Base-by-base conservation (phyloP, 92 coral and sea anemone genomes). In the Muricea muricata region DNA sequence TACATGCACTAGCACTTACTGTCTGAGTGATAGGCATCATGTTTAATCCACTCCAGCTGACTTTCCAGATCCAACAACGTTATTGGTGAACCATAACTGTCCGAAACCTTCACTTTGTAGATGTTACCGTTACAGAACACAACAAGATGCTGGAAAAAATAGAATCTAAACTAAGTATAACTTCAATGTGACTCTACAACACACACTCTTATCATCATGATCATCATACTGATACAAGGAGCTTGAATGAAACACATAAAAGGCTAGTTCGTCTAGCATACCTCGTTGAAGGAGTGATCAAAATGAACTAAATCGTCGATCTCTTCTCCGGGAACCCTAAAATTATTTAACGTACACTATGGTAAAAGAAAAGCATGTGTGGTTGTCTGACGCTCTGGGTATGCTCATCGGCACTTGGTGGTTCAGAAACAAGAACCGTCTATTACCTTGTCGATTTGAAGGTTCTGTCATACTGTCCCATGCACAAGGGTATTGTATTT, bases 361-460 rank as follows among this genome's bases (percentile, higher is more conserved):
- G 50, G 29, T 18, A 25, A 55, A 70, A 35, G 45, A 3, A 87
- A 17, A 69, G 41, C 47, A 42, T 46, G 32, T 50, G 14, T 17
- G 47, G 83, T 3, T 37, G 42, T 37, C 42, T 37, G 42, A 37
- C 37, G n/a, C n/a, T n/a, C n/a, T n/a, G n/a, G n/a, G n/a, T n/a
- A n/a, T n/a, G n/a, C n/a, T n/a, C n/a, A n/a, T n/a, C n/a, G n/a
- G n/a, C n/a, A n/a, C n/a, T n/a, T n/a, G n/a, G n/a, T n/a, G n/a
- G n/a, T n/a, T n/a, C n/a, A n/a, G n/a, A n/a, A n/a, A n/a, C n/a
- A n/a, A n/a, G n/a, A n/a, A n/a, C n/a, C n/a, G n/a, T n/a, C n/a
- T n/a, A n/a, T n/a, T n/a, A 96, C 99, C 99, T 93, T 6, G 91
- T 86, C 47, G 99, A 93, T 87, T 93, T 96, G 76, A 96, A 96